A percentile compares a stretch with the other conserved stretches of the same genome.
Conservation (phyloP, 2,888 invertebrate genomes). For the Brachypalpus laphriformis region DNA sequence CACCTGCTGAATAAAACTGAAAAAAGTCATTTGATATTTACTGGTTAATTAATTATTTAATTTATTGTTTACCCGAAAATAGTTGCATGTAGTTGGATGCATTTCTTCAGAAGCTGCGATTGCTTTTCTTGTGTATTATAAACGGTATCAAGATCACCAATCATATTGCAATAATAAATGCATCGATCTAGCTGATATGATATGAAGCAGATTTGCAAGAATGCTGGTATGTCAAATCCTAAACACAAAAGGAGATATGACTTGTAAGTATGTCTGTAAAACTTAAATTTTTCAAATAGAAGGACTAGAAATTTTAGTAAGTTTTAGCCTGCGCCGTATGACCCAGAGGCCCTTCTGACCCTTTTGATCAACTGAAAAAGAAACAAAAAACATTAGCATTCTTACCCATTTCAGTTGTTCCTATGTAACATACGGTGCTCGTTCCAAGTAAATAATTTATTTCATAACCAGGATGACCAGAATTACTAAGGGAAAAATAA, state of each 20-base stretch:
- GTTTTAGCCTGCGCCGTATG: no score
- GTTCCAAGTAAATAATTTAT: constrained; percentile 54
- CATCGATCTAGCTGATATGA: constrained; percentile 41
- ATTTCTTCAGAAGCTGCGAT: constrained; percentile 29
- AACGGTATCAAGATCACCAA: constrained; percentile 31
- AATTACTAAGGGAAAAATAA: background rate
- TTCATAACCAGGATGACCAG: constrained; percentile 19
- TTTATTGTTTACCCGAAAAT: constrained; percentile 38
- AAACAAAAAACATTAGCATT: no score
- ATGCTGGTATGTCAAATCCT: constrained; percentile 50
- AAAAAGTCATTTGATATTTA: no score
- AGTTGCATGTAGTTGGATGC: constrained; percentile 22
- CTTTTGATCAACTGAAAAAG: no score
- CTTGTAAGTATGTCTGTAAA: no score
- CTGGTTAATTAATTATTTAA: no score
- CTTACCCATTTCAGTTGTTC: constrained; percentile 44
- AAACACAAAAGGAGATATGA: background rate
- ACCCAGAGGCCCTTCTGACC: no score
- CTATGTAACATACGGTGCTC: no score
- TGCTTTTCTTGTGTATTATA: constrained; percentile 38
- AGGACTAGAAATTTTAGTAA: no score
- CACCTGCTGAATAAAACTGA: constrained; percentile 41
- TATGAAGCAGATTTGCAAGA: constrained; percentile 41
- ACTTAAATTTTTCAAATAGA: no score
- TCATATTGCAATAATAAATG: constrained; percentile 27